These are phyloP conservation scores for Synchiropus splendidus DNA, from an alignment of 2,113 vertebrate species.

Conservation along the genomic window DNA sequence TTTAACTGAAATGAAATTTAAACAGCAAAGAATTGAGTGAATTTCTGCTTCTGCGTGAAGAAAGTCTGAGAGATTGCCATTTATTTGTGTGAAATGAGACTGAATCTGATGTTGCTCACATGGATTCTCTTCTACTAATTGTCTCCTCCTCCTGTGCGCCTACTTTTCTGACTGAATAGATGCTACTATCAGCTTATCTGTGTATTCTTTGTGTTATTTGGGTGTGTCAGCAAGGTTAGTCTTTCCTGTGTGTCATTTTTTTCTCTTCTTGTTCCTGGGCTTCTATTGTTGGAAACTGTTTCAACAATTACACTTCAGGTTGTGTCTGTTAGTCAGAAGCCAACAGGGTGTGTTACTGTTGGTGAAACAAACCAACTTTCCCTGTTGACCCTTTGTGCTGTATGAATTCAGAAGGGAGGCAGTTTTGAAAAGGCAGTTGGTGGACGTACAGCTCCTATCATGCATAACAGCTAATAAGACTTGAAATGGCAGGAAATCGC, in stretches of 20 bases:
- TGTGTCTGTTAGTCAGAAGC: neutral
- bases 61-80: too few species aligned
- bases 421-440: too few species aligned
- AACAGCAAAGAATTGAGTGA: too few species aligned
- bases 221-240: slow-evolving; percentile 42
- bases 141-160: neutral
- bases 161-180: too few species aligned
- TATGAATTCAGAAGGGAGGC: too few species aligned
- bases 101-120: slow-evolving; percentile 3
- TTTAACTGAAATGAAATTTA: neutral
- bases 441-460: too few species aligned
- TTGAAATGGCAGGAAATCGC: too few species aligned
- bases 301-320: neutral
- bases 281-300: neutral
- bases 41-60: too few species aligned
- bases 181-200: slow-evolving; percentile 3
- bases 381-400: slow-evolving; percentile 7
- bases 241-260: slow-evolving; percentile 17
- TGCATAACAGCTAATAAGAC: too few species aligned
- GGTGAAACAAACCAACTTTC: neutral
- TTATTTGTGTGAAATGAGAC: slow-evolving; percentile 13
- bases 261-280: slow-evolving; percentile 7
- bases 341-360: slow-evolving; percentile 3
- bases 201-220: slow-evolving; percentile 10
- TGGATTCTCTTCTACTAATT: slow-evolving; percentile 11